Conservation (phyloP, 2,797 vertebrate genomes). For the Triplophysa yarkandensis region DNA sequence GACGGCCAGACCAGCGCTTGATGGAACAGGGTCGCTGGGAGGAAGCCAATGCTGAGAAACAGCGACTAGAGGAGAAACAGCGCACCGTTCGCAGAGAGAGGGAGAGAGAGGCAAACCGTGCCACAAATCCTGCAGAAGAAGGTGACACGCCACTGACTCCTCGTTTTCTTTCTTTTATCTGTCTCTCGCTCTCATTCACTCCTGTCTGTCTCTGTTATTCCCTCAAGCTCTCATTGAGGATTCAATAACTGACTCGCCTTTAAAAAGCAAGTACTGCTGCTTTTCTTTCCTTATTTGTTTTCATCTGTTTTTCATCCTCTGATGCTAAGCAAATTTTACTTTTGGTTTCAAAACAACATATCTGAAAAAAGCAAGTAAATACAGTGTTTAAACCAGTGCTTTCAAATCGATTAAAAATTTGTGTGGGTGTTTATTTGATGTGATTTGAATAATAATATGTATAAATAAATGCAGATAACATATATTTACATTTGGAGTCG, state of each 20-base stretch:
- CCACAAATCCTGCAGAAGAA: conserved; percentile 76
- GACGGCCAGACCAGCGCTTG: conserved; percentile 88
- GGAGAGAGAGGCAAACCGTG: conserved; percentile 81
- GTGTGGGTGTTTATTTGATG: no score
- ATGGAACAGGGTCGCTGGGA: conserved; percentile 97
- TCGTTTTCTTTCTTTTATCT: neutral
- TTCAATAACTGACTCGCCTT: conserved; percentile 73
- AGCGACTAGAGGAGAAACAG: conserved; percentile 93
- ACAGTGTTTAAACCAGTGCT: no score
- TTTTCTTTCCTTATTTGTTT: conserved; percentile 38
- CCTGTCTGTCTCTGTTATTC: conserved; percentile 60
- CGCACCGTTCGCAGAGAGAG: conserved; percentile 81
- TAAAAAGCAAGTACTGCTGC: conserved; percentile 79
- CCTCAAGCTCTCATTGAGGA: conserved; percentile 75
- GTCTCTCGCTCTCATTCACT: conserved; percentile 10
- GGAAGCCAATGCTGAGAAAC: conserved; percentile 92
- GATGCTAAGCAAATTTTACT: neutral
- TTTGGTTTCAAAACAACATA: no score
- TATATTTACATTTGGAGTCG: no score
- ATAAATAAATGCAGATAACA: no score
- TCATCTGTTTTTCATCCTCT: conserved; percentile 6
- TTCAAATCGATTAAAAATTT: no score
- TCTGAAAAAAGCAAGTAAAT: no score
- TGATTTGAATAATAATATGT: no score
- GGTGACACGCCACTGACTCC: conserved; percentile 68